These are phyloP conservation scores for Hydropotes inermis DNA, from an alignment of 2,113 vertebrate genomes.

Conservation along the genomic window DNA sequence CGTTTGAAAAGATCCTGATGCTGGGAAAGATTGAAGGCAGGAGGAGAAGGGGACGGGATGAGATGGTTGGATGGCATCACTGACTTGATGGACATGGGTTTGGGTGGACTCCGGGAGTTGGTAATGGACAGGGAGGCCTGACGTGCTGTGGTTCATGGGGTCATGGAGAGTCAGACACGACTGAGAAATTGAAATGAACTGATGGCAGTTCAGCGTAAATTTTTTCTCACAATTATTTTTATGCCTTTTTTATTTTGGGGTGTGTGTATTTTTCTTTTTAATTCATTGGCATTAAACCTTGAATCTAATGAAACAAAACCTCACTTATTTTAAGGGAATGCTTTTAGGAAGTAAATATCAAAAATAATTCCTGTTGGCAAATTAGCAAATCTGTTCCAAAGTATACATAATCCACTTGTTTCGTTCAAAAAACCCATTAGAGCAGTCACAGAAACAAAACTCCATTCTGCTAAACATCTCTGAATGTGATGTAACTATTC, in stretches of 20 bases:
- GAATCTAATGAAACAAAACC: not conserved
- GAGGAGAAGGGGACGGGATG: too few relatives aligned
- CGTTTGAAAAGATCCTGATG: too few relatives aligned
- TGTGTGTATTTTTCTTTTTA: not conserved
- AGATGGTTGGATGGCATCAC: too few relatives aligned
- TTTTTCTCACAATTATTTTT: not conserved
- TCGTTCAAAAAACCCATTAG: not conserved
- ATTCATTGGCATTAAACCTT: not conserved
- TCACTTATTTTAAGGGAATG: not conserved
- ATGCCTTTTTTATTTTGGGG: not conserved
- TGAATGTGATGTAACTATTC: not conserved
- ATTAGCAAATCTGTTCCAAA: not conserved
- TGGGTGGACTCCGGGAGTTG: too few relatives aligned
- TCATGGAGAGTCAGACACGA: too few relatives aligned
- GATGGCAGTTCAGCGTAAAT: not conserved
- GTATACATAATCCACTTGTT: not conserved
- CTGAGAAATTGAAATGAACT: too few relatives aligned
- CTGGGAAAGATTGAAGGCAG: too few relatives aligned
- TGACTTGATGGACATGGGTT: too few relatives aligned
- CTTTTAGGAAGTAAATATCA: slow-evolving; percentile 1
- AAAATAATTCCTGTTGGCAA: not conserved
- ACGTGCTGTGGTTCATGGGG: too few relatives aligned
- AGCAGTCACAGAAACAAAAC: not conserved
- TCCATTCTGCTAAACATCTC: not conserved
- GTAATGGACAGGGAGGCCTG: too few relatives aligned